phyloP scores from a whole-genome alignment of 2,113 vertebrate genomes.

The Dipodomys spectabilis region DNA sequence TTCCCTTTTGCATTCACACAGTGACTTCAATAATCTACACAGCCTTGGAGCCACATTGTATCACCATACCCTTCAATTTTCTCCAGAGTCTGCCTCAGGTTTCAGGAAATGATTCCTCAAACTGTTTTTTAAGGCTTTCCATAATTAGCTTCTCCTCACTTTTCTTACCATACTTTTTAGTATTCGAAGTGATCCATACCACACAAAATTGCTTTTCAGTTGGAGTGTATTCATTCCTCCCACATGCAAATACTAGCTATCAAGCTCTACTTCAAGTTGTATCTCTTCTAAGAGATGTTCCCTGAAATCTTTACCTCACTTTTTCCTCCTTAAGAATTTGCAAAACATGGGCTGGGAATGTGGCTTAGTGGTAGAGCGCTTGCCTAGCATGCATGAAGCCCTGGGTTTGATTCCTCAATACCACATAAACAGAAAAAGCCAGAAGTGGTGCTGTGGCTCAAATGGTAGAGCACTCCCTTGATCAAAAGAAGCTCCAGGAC shows the following conservation, averaged over 20 bases:
- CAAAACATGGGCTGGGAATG: neutral
- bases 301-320: neutral
- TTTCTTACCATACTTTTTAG: neutral
- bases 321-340: neutral
- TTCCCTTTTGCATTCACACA: neutral
- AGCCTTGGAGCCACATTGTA: neutral
- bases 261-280: neutral
- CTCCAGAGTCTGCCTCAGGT: neutral
- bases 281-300: neutral
- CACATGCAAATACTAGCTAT: neutral
- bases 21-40: neutral
- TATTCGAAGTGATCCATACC: neutral
- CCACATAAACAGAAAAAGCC: too few relatives aligned
- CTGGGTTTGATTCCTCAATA: too few relatives aligned
- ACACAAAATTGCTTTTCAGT: slow-evolving; percentile 18
- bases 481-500: too few relatives aligned
- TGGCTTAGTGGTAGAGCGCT: too few relatives aligned
- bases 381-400: too few relatives aligned
- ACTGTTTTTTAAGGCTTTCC: neutral
- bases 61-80: neutral
- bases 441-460: too few relatives aligned
- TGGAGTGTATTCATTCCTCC: neutral
- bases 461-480: too few relatives aligned
- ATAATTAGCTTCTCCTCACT: neutral
- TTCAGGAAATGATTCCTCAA: slow-evolving; percentile 31